Base-by-base conservation (phyloP, 2,113 vertebrate genomes). In the Hipposideros armiger region DNA sequence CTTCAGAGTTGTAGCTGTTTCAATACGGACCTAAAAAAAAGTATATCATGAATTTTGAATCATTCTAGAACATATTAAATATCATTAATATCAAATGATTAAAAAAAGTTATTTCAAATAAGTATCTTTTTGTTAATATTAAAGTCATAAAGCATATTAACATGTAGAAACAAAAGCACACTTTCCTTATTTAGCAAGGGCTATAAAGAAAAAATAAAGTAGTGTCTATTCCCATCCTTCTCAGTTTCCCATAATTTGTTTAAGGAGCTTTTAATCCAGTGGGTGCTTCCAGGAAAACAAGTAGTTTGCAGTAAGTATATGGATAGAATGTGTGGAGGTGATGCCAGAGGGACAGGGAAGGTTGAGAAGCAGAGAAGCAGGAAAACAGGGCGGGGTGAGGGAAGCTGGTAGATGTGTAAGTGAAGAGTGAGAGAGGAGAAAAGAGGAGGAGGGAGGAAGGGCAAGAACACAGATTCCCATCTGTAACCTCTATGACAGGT, bases 1-100 rank as follows among this genome's bases (percentile, higher is more conserved):
- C 98, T 99, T 99, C 97, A 99, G 98, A 28, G 99, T 99, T 3
- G 99, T 99, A 56, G 99, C 99, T 2, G 99, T 99, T 98, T 99
- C 99, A 72, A 99, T 99, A 91, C 99, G 99, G 60, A 99, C 99
- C 99, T 99, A 95, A 94, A 98, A 98, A 87, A 98, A 97, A 97
- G 15, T 66, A 77, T 3, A 96, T 5, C 5, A 58, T 85, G 3
- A 86, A 64, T 73, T 96, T 74, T 64, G 56, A 88, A 62, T 87
- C 28, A 95, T 77, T 67, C 7, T 54, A 82, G 47, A 97, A 67
- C 28, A 36, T 56, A 94, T 1, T 60, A 72, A 90, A 73, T 15
- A 90, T 85, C 30, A 36, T 45, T 89, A 87, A 78, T 70, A 80
- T 28, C 45, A 32, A 82, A 87, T 20, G 52, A 60, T 42, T 36